Evolutionary conservation across 2,888 invertebrate genomes (phyloP), one percentile per base, ranked within the genome.

Genomic region (Chrysolina oricalcia): DNA sequence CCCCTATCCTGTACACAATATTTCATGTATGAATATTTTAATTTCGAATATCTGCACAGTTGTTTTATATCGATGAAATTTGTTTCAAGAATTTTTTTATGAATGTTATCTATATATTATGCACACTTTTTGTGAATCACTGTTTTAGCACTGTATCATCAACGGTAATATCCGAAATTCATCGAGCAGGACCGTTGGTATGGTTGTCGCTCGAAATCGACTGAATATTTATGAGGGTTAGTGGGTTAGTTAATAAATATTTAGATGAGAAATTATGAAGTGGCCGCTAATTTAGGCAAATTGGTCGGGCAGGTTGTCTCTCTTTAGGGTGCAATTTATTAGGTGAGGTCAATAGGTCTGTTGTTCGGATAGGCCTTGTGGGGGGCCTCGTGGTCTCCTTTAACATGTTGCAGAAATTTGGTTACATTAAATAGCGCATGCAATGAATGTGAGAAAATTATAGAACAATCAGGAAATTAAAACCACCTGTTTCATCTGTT

Each of bases 221-320:
- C 50, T 68, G 46, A 66, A 72, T 72, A 72, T 72, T 71, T 71
- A 71, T 65, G 65, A 71, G 65, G 64, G 53, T 71, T 41, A 35
- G 35, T 68, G 53, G 53, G 43, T 59, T 41, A 35, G 50, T 68
- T 68, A 68, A 68, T 68, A 70, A 70, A 70, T 70, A 70, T 65
- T 41, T 21, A 71, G 63, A 71, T 64, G 64, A 40, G 68, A 56
- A 66, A 53, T 53, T 68, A 68, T 53, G 27, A 48, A 48, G 35
- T 68, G 53, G 40, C 19, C 15, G 48, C 66, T 66, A 66, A 50
- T 68, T 68, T 53, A 35, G n/a, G 68, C 68, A 41, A 68, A 68
- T 68, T 68, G 68, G 43, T 17, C 21, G 53, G 53, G 68, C 68
- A 68, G 53, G 43, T 50, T 68, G 40, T 15, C 19, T 40, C 53